phyloP scores from a whole-genome alignment of 2,888 invertebrate genomes.

The Pachliopta kotzebuea region DNA sequence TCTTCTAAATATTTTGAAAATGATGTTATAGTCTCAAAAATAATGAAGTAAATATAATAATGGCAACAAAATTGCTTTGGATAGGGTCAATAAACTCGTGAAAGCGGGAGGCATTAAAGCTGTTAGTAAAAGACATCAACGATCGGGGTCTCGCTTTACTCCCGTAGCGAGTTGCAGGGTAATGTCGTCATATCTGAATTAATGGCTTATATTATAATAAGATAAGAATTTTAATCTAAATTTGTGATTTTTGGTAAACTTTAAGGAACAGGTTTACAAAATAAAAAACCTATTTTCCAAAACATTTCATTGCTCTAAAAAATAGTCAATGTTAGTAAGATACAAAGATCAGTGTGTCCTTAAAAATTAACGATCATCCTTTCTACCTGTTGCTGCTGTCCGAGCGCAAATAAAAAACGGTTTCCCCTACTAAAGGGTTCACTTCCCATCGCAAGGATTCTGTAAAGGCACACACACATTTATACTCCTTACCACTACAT shows the following conservation, averaged over 20 bases:
- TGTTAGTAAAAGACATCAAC: slow-evolving; percentile 75
- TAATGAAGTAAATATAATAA: slow-evolving; percentile 28
- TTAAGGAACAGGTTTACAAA: not conserved
- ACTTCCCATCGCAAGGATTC: slow-evolving; percentile 79
- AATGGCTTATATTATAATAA: slow-evolving; percentile 20
- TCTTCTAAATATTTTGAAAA: not conserved
- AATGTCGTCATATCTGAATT: slow-evolving; percentile 25
- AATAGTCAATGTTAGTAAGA: slow-evolving; percentile 52
- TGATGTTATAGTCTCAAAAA: slow-evolving; percentile 12
- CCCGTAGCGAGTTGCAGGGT: slow-evolving; percentile 24
- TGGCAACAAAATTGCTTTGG: slow-evolving; percentile 22
- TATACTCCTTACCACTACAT: slow-evolving; percentile 32
- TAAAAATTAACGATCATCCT: slow-evolving; percentile 80
- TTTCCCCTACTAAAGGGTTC: slow-evolving; percentile 80
- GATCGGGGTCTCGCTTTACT: slow-evolving; percentile 52
- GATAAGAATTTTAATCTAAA: slow-evolving; percentile 21
- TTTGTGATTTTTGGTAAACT: slow-evolving; percentile 9
- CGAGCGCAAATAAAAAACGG: slow-evolving; percentile 80
- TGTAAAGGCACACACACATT: slow-evolving; percentile 50
- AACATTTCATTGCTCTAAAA: slow-evolving; percentile 16
- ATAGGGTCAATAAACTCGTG: slow-evolving; percentile 60
- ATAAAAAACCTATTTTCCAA: slow-evolving; percentile 1
- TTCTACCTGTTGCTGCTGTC: slow-evolving; percentile 80
- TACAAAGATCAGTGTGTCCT: slow-evolving; percentile 69
- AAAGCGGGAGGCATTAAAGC: slow-evolving; percentile 56